Evolutionary conservation across 2,797 vertebrate genomes (phyloP), one percentile per base, ranked within the genome.

Genomic region (Caiman crocodilus): DNA sequence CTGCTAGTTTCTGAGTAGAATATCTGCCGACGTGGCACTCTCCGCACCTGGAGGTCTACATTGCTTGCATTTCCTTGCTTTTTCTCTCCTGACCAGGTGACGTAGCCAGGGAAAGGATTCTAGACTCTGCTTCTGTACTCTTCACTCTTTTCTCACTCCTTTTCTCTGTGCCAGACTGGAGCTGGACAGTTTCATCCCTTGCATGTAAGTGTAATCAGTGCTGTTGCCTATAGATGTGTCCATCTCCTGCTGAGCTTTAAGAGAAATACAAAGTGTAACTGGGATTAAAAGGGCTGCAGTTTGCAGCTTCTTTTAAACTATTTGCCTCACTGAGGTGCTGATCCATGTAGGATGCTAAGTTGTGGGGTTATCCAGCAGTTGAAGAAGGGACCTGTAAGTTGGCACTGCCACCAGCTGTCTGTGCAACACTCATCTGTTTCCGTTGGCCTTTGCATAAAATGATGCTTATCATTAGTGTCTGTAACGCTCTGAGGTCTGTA

Each of bases 141-240:
- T 97, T 91, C 97, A 97, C 94, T 98, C 97, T 98, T 97, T 97
- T 97, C 89, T 98, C 93, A 96, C 88, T 96, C 97, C 96, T 98
- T 98, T 97, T 98, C 97, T 98, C 97, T 98, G 97, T 97, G 97
- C 98, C 97, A 92, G 96, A 97, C 96, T 96, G 98, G 97, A 98
- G 93, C 97, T 97, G 98, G 96, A 98, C 97, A 97, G 94, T 97
- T 97, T 97, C 97, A 97, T 92, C 98, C 97, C 97, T 97, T 98
- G 97, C 97, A 97, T 98, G 98, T 98, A 98, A 98, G 98, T 98
- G 97, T 96, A 96, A 96, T 90, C 96, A 96, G 85, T 97, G 94
- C 97, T 96, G 88, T 94, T 94, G n/a, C 91, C 95, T 88, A 74
- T 84, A 90, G 28, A 11, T 25, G 64, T 75, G 85, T 78, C 84